phyloP scores from a whole-genome alignment of 2,797 vertebrate genomes.

The Macropus fuliginosus region DNA sequence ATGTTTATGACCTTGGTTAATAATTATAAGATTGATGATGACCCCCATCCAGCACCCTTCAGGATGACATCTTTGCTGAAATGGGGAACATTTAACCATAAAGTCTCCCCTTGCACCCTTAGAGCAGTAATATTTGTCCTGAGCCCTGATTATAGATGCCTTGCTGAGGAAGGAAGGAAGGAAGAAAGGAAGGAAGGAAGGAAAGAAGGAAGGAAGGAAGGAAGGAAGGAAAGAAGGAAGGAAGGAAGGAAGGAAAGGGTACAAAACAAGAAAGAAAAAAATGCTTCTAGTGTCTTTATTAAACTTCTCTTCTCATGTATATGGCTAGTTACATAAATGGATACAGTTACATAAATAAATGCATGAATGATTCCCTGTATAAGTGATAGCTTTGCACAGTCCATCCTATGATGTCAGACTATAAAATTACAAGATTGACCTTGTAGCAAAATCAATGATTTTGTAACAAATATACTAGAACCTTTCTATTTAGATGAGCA shows the following conservation, averaged over 20 bases:
- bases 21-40: constrained; percentile 61
- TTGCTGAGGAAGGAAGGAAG: not conserved
- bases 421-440: not conserved
- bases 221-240: too few species aligned
- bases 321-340: not conserved
- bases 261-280: not conserved
- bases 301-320: not conserved
- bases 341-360: constrained; percentile 1
- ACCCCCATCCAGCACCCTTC: not conserved
- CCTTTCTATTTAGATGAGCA: not conserved
- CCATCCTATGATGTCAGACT: not conserved
- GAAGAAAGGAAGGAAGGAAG: not conserved
- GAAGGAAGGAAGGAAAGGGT: too few species aligned
- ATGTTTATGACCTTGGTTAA: constrained; percentile 73
- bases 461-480: not conserved
- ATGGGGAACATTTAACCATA: constrained; percentile 2
- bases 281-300: not conserved
- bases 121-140: not conserved
- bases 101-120: not conserved
- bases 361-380: constrained; percentile 13
- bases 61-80: constrained; percentile 23
- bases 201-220: not conserved
- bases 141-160: not conserved
- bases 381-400: not conserved
- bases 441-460: not conserved